Conservation (phyloP, 2,888 invertebrate species). For the Priocnemis perturbator region DNA sequence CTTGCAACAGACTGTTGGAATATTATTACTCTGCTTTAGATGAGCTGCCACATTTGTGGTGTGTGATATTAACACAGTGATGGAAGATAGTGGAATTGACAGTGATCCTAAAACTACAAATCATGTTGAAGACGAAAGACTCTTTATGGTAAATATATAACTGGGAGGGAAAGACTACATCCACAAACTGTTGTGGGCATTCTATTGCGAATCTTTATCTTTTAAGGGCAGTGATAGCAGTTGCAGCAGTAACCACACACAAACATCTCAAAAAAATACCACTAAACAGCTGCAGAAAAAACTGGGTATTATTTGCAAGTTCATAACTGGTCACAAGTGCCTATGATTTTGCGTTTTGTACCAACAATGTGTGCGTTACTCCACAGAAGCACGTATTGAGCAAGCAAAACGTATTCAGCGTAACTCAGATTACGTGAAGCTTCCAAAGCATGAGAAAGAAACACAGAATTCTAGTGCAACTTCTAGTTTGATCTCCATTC, state of each 20-base stretch:
- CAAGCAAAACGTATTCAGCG: slow-evolving; percentile 74
- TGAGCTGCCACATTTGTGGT: slow-evolving; percentile 32
- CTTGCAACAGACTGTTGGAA: neutral
- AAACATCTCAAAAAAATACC: slow-evolving; percentile 64
- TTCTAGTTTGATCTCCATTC: slow-evolving; percentile 70
- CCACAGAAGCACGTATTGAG: slow-evolving; percentile 72
- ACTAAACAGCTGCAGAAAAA: slow-evolving; percentile 74
- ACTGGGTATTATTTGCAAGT: slow-evolving; percentile 62
- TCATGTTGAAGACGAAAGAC: slow-evolving; percentile 70
- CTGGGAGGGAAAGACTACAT: neutral
- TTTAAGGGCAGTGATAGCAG: slow-evolving; percentile 73
- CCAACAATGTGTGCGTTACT: slow-evolving; percentile 5
- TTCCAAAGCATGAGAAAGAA: slow-evolving; percentile 67
- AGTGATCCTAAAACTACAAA: slow-evolving; percentile 73
- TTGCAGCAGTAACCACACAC: slow-evolving; percentile 67
- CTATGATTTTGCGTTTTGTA: slow-evolving; percentile 3
- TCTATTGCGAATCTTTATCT: slow-evolving; percentile 1
- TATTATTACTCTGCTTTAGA: slow-evolving; percentile 29
- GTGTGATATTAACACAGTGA: slow-evolving; percentile 38
- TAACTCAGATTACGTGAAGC: slow-evolving; percentile 71
- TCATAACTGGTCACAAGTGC: neutral
- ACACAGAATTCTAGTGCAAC: slow-evolving; percentile 48
- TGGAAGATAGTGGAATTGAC: slow-evolving; percentile 76
- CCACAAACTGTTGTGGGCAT: neutral
- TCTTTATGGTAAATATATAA: slow-evolving; percentile 65